These are phyloP conservation scores for Marisa cornuarietis DNA, from an alignment of 1,140 invertebrate species.

Conservation along the genomic window DNA sequence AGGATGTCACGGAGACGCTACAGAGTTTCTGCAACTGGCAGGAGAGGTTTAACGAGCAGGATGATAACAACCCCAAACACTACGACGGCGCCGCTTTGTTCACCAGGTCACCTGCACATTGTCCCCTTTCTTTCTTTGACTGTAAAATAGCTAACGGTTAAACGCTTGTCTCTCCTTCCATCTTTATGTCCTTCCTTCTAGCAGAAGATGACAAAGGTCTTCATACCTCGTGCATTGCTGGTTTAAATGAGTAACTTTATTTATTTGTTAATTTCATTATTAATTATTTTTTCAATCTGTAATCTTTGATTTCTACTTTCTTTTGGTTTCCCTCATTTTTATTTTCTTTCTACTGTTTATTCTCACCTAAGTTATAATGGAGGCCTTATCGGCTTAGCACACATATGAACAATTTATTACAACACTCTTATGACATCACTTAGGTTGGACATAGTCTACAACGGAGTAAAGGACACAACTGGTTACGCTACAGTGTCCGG, in stretches of 20 bases:
- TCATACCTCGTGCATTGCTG: not conserved
- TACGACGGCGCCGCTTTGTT: conserved; percentile 45
- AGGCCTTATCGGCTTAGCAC: too few species aligned
- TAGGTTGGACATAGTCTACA: conserved; percentile 35
- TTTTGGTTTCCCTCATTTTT: not conserved
- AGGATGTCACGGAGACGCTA: conserved; percentile 38
- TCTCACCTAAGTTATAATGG: too few species aligned
- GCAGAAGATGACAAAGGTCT: not conserved
- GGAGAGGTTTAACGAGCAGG: conserved; percentile 27
- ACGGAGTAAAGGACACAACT: conserved; percentile 20
- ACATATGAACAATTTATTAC: too few species aligned
- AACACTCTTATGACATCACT: not conserved
- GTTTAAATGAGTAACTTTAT: not conserved
- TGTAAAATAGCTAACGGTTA: too few species aligned
- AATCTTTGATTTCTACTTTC: too few species aligned
- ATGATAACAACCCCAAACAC: conserved; percentile 32
- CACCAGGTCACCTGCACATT: conserved; percentile 38
- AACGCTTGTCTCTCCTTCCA: not conserved
- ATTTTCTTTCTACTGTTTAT: too few species aligned
- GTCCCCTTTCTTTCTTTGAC: too few species aligned
- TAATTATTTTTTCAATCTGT: too few species aligned
- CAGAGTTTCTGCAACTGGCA: conserved; percentile 53
- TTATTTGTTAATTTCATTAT: not conserved
- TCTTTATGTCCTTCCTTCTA: not conserved
- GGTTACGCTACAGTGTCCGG: conserved; percentile 45